Conservation (phyloP, 2,797 vertebrate genomes). For the Delichon dasypus region DNA sequence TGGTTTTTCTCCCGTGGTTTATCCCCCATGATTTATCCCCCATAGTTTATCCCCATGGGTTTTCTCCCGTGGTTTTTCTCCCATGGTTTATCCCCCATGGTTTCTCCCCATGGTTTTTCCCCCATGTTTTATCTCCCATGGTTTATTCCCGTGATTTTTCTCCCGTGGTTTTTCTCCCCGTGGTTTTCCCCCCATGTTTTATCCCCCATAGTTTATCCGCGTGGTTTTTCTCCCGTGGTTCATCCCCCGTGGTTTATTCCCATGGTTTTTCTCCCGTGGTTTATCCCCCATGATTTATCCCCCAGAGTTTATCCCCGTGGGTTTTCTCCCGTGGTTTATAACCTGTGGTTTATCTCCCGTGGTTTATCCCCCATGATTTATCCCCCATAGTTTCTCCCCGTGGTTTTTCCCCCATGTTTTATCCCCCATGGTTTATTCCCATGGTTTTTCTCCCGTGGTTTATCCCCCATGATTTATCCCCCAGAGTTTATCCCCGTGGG, state of each 20-base stretch:
- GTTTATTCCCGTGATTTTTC: too few relatives aligned
- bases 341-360: background rate
- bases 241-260: background rate
- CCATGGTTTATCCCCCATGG: background rate
- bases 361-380: background rate
- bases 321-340: background rate
- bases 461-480: too few relatives aligned
- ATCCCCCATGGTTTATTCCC: background rate
- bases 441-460: too few relatives aligned
- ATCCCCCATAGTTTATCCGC: too few relatives aligned
- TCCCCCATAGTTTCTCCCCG: background rate
- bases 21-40: background rate
- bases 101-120: background rate
- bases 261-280: too few relatives aligned
- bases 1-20: background rate
- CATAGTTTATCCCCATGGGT: background rate
- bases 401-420: background rate
- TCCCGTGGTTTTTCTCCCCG: too few relatives aligned
- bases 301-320: too few relatives aligned
- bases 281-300: fast-evolving
- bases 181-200: background rate
- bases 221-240: fast-evolving
- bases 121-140: fast-evolving
- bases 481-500: too few relatives aligned
- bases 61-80: background rate